Conservation (phyloP, 1,140 invertebrate species). For the Cydia pomonella region DNA sequence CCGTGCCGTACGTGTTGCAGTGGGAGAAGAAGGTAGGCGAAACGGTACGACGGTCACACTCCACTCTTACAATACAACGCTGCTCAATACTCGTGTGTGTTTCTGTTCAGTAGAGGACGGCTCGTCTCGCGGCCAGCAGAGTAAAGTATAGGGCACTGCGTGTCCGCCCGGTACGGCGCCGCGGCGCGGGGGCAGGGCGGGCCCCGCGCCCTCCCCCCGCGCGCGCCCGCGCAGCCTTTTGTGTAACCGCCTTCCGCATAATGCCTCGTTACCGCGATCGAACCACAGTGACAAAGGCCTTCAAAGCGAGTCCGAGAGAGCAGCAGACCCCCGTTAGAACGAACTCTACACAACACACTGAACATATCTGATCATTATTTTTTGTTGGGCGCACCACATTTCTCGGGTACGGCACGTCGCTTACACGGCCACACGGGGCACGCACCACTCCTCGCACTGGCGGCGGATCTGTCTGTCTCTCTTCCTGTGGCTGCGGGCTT, state of each 20-base stretch:
- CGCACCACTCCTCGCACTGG: constrained; percentile 70
- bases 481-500: constrained; percentile 80
- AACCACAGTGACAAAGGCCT: constrained; percentile 80
- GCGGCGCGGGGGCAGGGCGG: constrained; percentile 59
- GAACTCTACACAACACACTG: constrained; percentile 72
- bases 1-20: constrained; percentile 97
- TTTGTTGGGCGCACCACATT: constrained; percentile 67
- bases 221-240: constrained; percentile 64
- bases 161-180: constrained; percentile 66
- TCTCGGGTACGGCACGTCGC: constrained; percentile 67
- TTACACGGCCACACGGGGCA: constrained; percentile 75
- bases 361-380: constrained; percentile 43
- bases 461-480: constrained; percentile 81
- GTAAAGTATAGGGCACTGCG: constrained; percentile 73
- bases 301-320: constrained; percentile 80
- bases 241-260: constrained; percentile 71
- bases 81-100: constrained; percentile 79
- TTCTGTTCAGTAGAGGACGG: constrained; percentile 78
- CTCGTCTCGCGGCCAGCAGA: constrained; percentile 71
- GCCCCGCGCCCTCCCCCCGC: constrained; percentile 61
- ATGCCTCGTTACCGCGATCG: constrained; percentile 59
- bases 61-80: constrained; percentile 83
- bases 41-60: constrained; percentile 92
- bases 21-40: constrained; percentile 99
- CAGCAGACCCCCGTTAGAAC: constrained; percentile 80